Conservation (phyloP, 2,113 vertebrate genomes). For the Turnix velox region DNA sequence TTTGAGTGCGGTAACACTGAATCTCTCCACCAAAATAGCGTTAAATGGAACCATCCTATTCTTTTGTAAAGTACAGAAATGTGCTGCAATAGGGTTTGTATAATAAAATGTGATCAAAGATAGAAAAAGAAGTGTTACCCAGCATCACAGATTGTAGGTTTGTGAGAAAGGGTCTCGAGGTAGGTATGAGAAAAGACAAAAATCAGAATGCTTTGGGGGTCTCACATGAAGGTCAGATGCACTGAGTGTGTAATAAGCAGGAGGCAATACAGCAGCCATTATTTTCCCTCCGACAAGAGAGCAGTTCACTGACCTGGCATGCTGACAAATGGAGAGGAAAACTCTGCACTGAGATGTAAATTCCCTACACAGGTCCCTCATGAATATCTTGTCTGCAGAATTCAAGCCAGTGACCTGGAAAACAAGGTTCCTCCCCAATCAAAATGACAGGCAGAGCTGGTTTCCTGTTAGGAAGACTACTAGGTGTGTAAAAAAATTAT, state of each 20-base stretch:
- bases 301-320: constrained; percentile 88
- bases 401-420: constrained; percentile 87
- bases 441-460: constrained; percentile 85
- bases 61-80: not conserved
- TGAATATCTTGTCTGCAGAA: constrained; percentile 83
- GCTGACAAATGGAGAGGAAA: constrained; percentile 97
- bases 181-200: constrained; percentile 59
- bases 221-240: constrained; percentile 87
- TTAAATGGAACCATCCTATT: not conserved
- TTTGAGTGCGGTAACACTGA: not conserved
- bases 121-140: not conserved
- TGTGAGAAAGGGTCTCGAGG: not conserved
- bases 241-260: constrained; percentile 87
- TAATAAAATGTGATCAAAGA: not conserved
- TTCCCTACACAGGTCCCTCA: constrained; percentile 80
- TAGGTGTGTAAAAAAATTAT: constrained; percentile 91
- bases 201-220: constrained; percentile 75
- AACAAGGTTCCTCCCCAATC: constrained; percentile 82
- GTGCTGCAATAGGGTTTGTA: accelerated
- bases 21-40: not conserved
- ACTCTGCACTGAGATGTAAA: constrained; percentile 89
- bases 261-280: constrained; percentile 82
- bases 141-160: constrained; percentile 19
- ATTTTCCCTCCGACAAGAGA: constrained; percentile 82
- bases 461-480: constrained; percentile 78